Conservation (phyloP, 2,113 vertebrate genomes). For the Hassar affinis region DNA sequence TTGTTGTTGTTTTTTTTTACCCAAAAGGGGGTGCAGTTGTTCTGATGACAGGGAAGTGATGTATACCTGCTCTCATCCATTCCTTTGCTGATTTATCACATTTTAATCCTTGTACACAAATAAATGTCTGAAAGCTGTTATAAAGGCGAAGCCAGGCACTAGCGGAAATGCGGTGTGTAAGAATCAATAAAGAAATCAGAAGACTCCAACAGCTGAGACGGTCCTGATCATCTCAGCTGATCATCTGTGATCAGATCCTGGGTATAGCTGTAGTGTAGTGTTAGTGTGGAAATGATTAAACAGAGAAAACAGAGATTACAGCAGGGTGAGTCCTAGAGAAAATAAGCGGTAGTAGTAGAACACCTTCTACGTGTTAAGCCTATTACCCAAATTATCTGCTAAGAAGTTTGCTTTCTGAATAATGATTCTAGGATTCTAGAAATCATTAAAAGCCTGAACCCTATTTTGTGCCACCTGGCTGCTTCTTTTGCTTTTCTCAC, state of each 20-base stretch:
- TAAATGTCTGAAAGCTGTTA: neutral
- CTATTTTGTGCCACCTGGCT: neutral
- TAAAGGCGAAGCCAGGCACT: neutral
- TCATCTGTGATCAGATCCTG: neutral
- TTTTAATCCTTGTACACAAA: neutral
- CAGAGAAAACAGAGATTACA: constrained; percentile 3
- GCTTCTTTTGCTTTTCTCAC: too few species aligned
- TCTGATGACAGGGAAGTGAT: too few species aligned
- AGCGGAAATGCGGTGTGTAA: neutral
- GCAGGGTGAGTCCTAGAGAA: neutral
- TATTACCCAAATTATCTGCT: neutral
- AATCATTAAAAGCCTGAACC: neutral
- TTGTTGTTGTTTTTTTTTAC: too few species aligned
- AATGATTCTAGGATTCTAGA: neutral
- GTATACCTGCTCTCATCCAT: neutral
- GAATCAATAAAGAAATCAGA: constrained; percentile 21
- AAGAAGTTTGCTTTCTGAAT: neutral
- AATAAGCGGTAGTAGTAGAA: neutral
- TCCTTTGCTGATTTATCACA: neutral
- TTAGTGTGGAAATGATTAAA: neutral
- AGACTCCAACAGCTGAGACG: neutral
- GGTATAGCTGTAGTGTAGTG: neutral
- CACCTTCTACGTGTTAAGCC: neutral
- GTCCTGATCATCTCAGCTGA: too few species aligned
- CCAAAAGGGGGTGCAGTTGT: too few species aligned